A percentile compares a stretch with the other conserved stretches of the same genome.
These are phyloP conservation scores for Poecilia picta DNA, from an alignment of 2,797 vertebrate genomes.

Conservation along the genomic window DNA sequence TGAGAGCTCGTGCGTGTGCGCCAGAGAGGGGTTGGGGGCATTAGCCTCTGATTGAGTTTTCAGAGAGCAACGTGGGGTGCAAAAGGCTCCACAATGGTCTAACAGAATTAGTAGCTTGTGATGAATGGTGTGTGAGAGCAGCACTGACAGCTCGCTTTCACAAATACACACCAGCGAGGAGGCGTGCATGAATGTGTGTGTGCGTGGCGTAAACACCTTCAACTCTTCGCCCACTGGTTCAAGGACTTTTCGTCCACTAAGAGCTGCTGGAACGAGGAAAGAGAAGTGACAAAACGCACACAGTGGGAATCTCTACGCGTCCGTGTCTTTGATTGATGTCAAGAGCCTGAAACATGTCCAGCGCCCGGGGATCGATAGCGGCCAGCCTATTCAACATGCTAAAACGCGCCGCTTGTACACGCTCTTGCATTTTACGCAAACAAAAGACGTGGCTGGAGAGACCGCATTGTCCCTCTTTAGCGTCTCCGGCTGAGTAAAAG, in stretches of 20 bases:
- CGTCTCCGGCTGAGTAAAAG: conserved; percentile 58
- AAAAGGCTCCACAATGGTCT: conserved; percentile 96
- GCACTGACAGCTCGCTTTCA: conserved; percentile 94
- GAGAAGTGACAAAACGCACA: conserved; percentile 33
- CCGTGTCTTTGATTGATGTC: conserved; percentile 31
- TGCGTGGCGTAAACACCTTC: conserved; percentile 20
- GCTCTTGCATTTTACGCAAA: conserved; percentile 13
- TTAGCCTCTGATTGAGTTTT: conserved; percentile 98
- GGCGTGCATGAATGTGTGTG: conserved; percentile 12
- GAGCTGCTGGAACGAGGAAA: conserved; percentile 38
- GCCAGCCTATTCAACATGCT: conserved; percentile 40
- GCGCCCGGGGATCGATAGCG: conserved; percentile 53
- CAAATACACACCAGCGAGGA: conserved; percentile 80
- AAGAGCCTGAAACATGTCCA: conserved; percentile 40
- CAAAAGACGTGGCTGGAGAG: conserved; percentile 37
- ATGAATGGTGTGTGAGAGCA: conserved; percentile 97
- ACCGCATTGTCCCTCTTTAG: conserved; percentile 26
- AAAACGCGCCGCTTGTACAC: conserved; percentile 17
- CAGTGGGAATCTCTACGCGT: conserved; percentile 9
- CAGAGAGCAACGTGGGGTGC: conserved; percentile 92
- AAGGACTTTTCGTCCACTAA: conserved; percentile 86
- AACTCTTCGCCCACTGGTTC: conserved; percentile 66
- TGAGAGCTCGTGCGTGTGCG: conserved; percentile 25
- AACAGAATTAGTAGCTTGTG: conserved; percentile 98
- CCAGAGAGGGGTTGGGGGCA: conserved; percentile 83